Evolutionary conservation across 2,888 invertebrate genomes (phyloP), one percentile per base, ranked within the genome.

Genomic region (Sarcophaga variegata): DNA sequence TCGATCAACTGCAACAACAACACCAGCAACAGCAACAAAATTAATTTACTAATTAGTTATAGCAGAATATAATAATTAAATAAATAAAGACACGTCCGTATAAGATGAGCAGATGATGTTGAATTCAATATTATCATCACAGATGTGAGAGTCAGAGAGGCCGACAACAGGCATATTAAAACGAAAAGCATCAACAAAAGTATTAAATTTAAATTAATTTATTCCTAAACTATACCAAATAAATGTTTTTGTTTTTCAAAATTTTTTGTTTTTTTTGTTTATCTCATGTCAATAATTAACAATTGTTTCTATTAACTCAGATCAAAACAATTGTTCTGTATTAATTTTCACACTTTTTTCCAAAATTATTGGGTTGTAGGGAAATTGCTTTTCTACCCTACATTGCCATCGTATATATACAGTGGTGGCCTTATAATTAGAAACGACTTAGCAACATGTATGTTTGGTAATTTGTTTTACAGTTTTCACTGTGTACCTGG

Each of bases 151-250:
- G 27, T 17, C 54, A 37, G 37, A 67, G 66, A 67, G 8, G 66
- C 66, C 45, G 66, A 67, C 66, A 45, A 37, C 3, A n/a, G 14
- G 14, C 17, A 17, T 17, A 45, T 37, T 66, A 59, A 54, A 54
- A 17, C 5, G 54, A 14, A 54, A 54, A 12, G 14, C 37, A 66
- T n/a, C 49, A n/a, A 47, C 37, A 64, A 54, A 76, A 54, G 27
- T 37, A 76, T 54, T 59, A 76, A 66, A 76, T 76, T 66, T 66
- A 54, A 66, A 66, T 76, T 72, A 54, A 66, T 76, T 76, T 76
- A 76, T 76, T 59, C 25, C 20, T 17, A 54, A 54, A 54, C 66
- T 20, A 37, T 25, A 25, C 10, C 47, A 64, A 54, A 54, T 17
- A 17, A 63, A 20, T 59, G n/a, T 59, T 22, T 63, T n/a, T 74